A percentile compares a stretch with the other conserved stretches of the same genome.
Evolutionary conservation across 2,113 vertebrate species (phyloP).

Genomic region (Ramphastos sulfuratus): DNA sequence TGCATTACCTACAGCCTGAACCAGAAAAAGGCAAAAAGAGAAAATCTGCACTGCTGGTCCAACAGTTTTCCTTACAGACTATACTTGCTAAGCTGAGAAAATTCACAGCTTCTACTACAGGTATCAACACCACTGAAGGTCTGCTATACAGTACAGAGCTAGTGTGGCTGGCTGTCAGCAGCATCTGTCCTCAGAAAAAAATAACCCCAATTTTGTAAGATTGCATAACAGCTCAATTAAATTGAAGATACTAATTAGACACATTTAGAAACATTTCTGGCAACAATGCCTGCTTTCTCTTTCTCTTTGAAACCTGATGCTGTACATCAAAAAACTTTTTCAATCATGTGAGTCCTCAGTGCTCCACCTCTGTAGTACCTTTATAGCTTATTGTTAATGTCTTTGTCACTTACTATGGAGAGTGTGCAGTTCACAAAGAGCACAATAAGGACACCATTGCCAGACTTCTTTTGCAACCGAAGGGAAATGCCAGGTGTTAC

Average conservation of each 20-base stretch:
- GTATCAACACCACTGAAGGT: background rate
- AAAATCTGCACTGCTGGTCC: background rate
- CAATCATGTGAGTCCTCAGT: background rate
- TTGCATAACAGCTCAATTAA: conserved; percentile 49
- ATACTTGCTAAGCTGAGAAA: background rate
- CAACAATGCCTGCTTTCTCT: background rate
- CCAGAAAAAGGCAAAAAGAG: background rate
- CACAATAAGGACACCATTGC: background rate
- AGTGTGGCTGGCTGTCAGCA: background rate
- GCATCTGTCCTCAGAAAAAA: conserved; percentile 35
- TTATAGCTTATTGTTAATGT: background rate
- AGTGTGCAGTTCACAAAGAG: background rate
- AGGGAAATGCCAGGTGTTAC: background rate
- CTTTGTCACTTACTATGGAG: background rate
- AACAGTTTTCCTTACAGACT: background rate
- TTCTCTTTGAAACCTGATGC: conserved; percentile 38
- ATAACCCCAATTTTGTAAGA: conserved; percentile 43
- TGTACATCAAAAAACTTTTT: background rate
- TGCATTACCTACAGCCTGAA: no score
- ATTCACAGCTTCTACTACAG: background rate
- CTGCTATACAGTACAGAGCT: background rate
- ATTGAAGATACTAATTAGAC: conserved; percentile 64
- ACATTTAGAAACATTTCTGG: conserved; percentile 47
- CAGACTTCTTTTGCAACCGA: background rate
- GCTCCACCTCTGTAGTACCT: background rate